Evolutionary conservation across 2,797 vertebrate genomes (phyloP).

Genomic region (Austrolebias charrua): DNA sequence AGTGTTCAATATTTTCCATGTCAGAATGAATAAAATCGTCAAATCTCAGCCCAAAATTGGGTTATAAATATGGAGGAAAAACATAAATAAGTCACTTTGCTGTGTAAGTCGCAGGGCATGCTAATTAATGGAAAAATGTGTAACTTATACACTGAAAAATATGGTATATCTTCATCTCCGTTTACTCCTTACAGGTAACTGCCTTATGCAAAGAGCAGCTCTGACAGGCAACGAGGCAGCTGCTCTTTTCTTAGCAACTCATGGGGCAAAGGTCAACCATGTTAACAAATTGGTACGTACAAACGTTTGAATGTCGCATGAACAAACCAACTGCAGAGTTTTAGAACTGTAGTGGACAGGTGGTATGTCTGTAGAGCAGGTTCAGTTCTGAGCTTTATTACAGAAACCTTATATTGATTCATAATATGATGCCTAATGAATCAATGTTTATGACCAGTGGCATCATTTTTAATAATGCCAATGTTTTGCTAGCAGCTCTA

Average conservation of each 20-base stretch:
- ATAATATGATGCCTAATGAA: too few relatives aligned
- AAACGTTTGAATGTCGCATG: conserved; percentile 1
- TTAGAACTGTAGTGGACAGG: background rate
- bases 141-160: too few relatives aligned
- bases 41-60: too few relatives aligned
- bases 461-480: background rate
- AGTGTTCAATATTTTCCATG: too few relatives aligned
- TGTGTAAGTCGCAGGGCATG: too few relatives aligned
- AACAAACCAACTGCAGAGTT: background rate
- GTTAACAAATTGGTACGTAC: conserved; percentile 91
- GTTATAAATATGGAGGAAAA: too few relatives aligned
- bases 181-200: conserved; percentile 81
- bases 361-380: background rate
- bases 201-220: conserved; percentile 93
- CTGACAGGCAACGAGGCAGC: conserved; percentile 90
- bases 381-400: background rate
- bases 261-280: conserved; percentile 94
- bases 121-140: too few relatives aligned
- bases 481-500: background rate
- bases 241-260: conserved; percentile 93
- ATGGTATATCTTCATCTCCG: background rate
- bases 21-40: too few relatives aligned
- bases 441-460: background rate
- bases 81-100: too few relatives aligned
- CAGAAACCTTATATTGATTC: background rate